Evolutionary conservation across 2,888 invertebrate species (phyloP).

Genomic region (Cecidostiba fungosa): DNA sequence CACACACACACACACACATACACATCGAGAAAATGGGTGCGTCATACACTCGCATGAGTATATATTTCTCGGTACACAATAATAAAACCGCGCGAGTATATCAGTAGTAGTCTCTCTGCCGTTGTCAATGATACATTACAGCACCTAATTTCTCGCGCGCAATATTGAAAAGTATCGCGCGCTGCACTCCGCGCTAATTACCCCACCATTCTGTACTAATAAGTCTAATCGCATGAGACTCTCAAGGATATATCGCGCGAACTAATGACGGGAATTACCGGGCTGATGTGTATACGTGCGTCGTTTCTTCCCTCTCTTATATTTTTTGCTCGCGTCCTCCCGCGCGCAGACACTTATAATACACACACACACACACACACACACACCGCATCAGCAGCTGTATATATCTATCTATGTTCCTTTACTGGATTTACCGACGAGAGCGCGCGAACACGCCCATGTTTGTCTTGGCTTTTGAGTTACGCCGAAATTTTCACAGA

Average conservation of each 20-base stretch:
- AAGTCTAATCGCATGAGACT: constrained; percentile 40
- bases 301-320: neutral
- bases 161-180: neutral
- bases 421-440: constrained; percentile 74
- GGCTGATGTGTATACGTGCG: neutral
- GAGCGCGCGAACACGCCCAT: constrained; percentile 75
- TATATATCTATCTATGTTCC: constrained; percentile 57
- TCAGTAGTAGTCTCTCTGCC: neutral
- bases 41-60: neutral
- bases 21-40: constrained; percentile 40
- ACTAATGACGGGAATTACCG: constrained; percentile 41
- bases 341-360: neutral
- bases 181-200: neutral
- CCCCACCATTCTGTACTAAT: constrained; percentile 28
- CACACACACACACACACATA: neutral
- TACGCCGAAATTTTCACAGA: constrained; percentile 79
- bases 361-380: too few species aligned
- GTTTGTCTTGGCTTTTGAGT: constrained; percentile 79
- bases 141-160: constrained; percentile 31
- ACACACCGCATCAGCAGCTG: neutral
- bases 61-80: constrained; percentile 24
- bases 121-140: constrained; percentile 25
- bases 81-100: constrained; percentile 31
- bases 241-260: constrained; percentile 17
- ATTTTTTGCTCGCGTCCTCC: neutral